Evolutionary conservation across 2,797 vertebrate species (phyloP), one percentile per base, ranked within the genome.

Genomic region (Megaceryle alcyon): DNA sequence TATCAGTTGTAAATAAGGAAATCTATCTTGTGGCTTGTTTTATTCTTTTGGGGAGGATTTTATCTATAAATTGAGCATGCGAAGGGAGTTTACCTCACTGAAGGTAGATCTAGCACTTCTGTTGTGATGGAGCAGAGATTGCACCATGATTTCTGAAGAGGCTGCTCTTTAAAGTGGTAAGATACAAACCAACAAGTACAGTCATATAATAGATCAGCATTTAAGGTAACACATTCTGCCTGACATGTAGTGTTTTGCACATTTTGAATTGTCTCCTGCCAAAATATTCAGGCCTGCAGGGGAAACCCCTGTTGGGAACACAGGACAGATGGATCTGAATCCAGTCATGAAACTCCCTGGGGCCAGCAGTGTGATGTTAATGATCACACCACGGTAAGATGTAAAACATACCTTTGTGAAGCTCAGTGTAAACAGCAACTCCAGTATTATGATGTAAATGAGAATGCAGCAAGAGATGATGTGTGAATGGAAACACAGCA

Each of bases 401-500:
- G 83, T 97, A 95, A 97, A 97, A 93, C 96, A 94, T 89, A 97
- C 96, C 95, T 96, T 97, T 97, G 95, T 97, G 96, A 56, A 92
- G 78, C 90, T 93, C 90, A 76, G 91, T 95, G 95, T 97, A 97
- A 97, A 97, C 96, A 97, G 96, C 92, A 92, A 91, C 92, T 95
- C 93, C 22, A 9, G 89, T 66, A 91, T 97, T 97, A 64, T 95
- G 96, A 97, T 98, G 96, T 95, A 97, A 98, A 97, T 97, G 95
- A 97, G 95, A 97, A 96, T 93, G 90, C 94, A 97, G 90, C 87
- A 86, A 95, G 96, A 94, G 93, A 72, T 94, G 94, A 96, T 95
- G 93, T 96, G 96, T 92, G 95, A 97, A 97, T 97, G 92, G 94
- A 96, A 97, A 96, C 94, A 76, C 93, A 92, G 94, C 82, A 84